Base-by-base conservation (phyloP, 2,888 invertebrate genomes). In the Megaustenia siamemsis region DNA sequence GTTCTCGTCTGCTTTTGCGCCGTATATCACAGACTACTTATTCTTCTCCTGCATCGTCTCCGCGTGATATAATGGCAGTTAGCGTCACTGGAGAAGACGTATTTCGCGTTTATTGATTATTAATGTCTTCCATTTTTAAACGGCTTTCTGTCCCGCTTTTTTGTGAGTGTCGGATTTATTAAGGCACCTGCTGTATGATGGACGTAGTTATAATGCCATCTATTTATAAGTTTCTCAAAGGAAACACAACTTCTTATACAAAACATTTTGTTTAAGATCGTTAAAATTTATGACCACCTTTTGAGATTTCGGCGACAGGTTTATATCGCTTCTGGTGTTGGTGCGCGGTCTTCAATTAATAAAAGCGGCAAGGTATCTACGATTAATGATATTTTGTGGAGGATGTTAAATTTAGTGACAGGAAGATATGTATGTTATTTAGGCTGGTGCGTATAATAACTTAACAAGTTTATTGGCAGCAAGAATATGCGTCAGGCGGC, bases 21-120 rank as follows among this genome's bases (percentile, higher is more conserved):
- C 63, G 45, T 79, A 79, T 68, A 79, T 79, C 79, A 79, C 18
- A 21, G 43, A 66, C 32, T 66, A 79, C 66, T 28, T 68, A 45
- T 79, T 79, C 66, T 43, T 18, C 43, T 18, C 66, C 43, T 63
- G 66, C 66, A 45, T 40, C 66, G 32, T 32, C n/a, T 15, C 32
- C 79, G 56, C n/a, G 15, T 66, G 79, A 79, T 66, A 79, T 79
- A 79, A 79, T 45, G 66, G 79, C 66, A 79, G 79, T 79, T 79
- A 79, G 66, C 28, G 66, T 79, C 79, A 45, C 79, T 60, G 45
- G 32, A 15, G 28, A 21, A 79, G 79, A 79, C 66, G 32, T 45
- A 49, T n/a, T 68, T 79, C 45, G 6, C 15, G 28, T 79, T 79
- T 79, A 79, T 79, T 45, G 60, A 53, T 45, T 79, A 79, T 79